A percentile compares a stretch with the other conserved stretches of the same genome.
Conservation (phyloP, 2,797 vertebrate genomes). For the Danio kyathit region DNA sequence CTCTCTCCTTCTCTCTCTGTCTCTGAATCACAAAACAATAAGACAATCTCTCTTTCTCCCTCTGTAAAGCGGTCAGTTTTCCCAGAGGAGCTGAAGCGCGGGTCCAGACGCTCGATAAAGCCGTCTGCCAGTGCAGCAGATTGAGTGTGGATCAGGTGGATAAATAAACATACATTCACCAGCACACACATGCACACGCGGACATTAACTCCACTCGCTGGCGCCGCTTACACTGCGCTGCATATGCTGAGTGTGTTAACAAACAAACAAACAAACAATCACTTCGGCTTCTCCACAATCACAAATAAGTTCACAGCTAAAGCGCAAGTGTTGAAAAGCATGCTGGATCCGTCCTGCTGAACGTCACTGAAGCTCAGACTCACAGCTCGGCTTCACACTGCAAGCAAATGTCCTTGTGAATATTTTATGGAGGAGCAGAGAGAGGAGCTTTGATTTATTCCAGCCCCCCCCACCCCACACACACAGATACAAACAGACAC, state of each 20-base stretch:
- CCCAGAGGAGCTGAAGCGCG: neutral
- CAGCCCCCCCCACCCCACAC: conserved; percentile 14
- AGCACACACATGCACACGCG: conserved; percentile 36
- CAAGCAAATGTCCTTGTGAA: conserved; percentile 35
- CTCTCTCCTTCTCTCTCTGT: too few species aligned
- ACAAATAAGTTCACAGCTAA: neutral
- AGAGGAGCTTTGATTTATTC: conserved; percentile 52
- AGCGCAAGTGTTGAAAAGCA: neutral
- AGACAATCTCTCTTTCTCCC: too few species aligned
- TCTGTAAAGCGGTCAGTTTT: too few species aligned
- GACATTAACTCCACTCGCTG: conserved; percentile 83
- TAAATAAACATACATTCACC: conserved; percentile 83
- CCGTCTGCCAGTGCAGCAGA: conserved; percentile 51
- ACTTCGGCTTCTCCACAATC: neutral
- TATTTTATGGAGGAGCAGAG: conserved; percentile 36
- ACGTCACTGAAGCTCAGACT: too few species aligned
- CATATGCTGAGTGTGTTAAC: neutral
- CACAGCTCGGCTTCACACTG: neutral
- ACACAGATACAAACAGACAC: conserved; percentile 11
- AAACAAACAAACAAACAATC: too few species aligned
- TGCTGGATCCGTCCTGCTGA: neutral
- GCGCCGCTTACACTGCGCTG: conserved; percentile 77
- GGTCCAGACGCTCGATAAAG: conserved; percentile 51
- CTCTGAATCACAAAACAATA: too few species aligned
- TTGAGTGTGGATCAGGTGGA: conserved; percentile 47